Evolutionary conservation across 2,888 invertebrate genomes (phyloP), one percentile per base, ranked within the genome.

Genomic region (Parasteatoda lunata): DNA sequence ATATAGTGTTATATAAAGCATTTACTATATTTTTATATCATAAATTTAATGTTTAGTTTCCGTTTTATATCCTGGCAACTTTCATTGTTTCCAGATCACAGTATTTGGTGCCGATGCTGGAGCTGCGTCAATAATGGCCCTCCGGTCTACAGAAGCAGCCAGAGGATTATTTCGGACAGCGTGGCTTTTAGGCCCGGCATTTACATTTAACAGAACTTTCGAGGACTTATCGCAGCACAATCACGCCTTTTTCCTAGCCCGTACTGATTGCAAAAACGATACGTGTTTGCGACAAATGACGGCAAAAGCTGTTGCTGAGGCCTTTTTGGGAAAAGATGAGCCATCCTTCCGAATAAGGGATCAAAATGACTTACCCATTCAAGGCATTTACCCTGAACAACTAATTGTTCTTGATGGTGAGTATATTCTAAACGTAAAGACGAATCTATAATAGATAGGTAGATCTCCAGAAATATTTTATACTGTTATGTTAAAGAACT

Each of bases 281-380:
- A 81, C 78, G 7, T 89, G 89, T 68, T 65, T 90, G 15, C 83
- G 85, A 5, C 76, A 77, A 4, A 64, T 89, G 65, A 54, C 89
- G 4, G 86, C 89, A 3, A 49, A 81, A 47, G 30, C 69, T 0
- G 79, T 89, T 4, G 75, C 82, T 0, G 68, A 83, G 8, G 51
- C 81, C 3, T 90, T 86, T 47, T 69, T 90, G 5, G 90, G 90
- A 90, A 88, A 89, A 48, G 89, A 90, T 51, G 91, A 90, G 68
- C 90, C 90, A 0, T 90, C 89, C 52, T 91, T 90, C 90, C 80
- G 87, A 6, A 90, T 90, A 88, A 70, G 88, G 11, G 91, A 91
- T 75, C 90, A 90, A 69, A 88, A 89, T 15, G 90, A 90, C 69
- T 85, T 91, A 11, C 91, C 91, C 1, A 89, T 90, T 15, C 73